These are phyloP conservation scores for Crenuchus spilurus DNA, from an alignment of 2,797 vertebrate genomes.

Conservation along the genomic window DNA sequence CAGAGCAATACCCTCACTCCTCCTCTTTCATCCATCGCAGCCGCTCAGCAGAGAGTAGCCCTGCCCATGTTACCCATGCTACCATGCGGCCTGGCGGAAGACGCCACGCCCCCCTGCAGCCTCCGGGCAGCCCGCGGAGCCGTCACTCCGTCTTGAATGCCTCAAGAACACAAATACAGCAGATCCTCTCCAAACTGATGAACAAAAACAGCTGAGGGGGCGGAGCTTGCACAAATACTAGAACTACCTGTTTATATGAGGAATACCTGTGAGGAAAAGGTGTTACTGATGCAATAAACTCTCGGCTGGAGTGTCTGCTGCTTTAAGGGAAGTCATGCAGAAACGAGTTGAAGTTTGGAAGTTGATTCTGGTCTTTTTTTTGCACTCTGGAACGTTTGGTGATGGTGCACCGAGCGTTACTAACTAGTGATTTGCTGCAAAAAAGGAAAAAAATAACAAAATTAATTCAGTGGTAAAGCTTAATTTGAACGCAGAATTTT, in stretches of 20 bases:
- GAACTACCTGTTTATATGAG: too few relatives aligned
- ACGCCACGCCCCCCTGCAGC: constrained; percentile 84
- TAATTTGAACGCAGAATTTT: too few relatives aligned
- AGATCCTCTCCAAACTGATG: constrained; percentile 95
- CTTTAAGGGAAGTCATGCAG: too few relatives aligned
- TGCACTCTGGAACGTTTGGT: too few relatives aligned
- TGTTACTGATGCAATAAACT: constrained; percentile 3
- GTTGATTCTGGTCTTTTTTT: too few relatives aligned
- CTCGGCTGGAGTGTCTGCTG: too few relatives aligned
- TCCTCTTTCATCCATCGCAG: constrained; percentile 97
- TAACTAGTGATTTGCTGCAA: too few relatives aligned
- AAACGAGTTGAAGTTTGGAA: too few relatives aligned
- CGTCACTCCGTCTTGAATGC: constrained; percentile 93
- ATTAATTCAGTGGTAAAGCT: too few relatives aligned
- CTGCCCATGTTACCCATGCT: constrained; percentile 78
- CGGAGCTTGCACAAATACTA: neutral
- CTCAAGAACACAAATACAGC: constrained; percentile 94
- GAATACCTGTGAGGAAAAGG: too few relatives aligned
- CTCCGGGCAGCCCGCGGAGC: constrained; percentile 88
- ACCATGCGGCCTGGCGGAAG: constrained; percentile 71
- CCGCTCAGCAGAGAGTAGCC: constrained; percentile 98
- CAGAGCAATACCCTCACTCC: constrained; percentile 94
- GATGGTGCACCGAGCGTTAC: too few relatives aligned
- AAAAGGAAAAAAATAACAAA: too few relatives aligned
- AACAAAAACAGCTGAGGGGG: constrained; percentile 86